phyloP scores from a whole-genome alignment of 2,888 invertebrate species.

The Ornithoptera priamus region DNA sequence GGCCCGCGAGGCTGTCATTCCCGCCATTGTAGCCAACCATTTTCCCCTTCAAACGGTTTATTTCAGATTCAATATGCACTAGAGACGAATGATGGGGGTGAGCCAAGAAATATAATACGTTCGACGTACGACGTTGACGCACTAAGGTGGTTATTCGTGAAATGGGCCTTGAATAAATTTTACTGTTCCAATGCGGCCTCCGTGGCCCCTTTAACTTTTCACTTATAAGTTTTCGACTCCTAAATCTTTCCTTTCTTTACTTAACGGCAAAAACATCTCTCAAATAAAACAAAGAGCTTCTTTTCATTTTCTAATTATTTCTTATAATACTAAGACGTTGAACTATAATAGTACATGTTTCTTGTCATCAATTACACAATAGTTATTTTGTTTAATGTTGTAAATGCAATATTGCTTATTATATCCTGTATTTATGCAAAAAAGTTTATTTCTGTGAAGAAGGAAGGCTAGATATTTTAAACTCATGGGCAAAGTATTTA shows the following conservation, averaged over 20 bases:
- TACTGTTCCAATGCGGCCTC: conserved; percentile 34
- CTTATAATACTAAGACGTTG: no score
- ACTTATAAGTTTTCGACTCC: neutral
- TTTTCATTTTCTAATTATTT: no score
- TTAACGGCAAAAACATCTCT: no score
- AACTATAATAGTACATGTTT: no score
- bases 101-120: conserved; percentile 67
- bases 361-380: no score
- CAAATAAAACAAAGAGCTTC: no score
- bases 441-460: no score
- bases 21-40: conserved; percentile 59
- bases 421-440: no score
- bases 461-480: no score
- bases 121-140: conserved; percentile 46
- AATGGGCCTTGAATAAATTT: conserved; percentile 39
- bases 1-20: conserved; percentile 60
- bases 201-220: conserved; percentile 16
- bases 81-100: conserved; percentile 51
- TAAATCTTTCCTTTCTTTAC: no score
- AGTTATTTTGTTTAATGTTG: no score
- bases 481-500: neutral
- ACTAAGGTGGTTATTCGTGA: conserved; percentile 39
- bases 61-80: conserved; percentile 78
- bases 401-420: no score
- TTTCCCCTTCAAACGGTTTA: conserved; percentile 67